Evolutionary conservation across 2,113 vertebrate genomes (phyloP).

Genomic region (Ascaphus truei): DNA sequence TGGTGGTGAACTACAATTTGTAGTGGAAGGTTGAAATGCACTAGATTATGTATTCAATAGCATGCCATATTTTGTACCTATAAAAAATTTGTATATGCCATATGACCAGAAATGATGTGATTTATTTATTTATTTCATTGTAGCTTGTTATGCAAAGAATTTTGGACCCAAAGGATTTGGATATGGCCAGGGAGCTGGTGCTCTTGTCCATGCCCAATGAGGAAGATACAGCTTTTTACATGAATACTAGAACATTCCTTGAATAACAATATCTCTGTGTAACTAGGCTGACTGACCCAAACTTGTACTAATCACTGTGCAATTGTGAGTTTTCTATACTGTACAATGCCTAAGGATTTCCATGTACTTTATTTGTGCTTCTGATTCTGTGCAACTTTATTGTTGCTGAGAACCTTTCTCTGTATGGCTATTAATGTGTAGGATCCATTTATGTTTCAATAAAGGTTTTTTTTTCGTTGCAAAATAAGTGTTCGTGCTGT

Average conservation of each 20-base stretch:
- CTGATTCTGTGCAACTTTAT: too few relatives aligned
- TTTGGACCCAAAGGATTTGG: constrained; percentile 80
- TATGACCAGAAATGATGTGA: too few relatives aligned
- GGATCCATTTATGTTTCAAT: neutral
- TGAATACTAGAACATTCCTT: neutral
- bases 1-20: too few relatives aligned
- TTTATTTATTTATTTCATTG: constrained; percentile 23
- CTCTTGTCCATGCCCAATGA: constrained; percentile 75
- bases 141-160: constrained; percentile 79
- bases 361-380: neutral
- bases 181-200: constrained; percentile 75
- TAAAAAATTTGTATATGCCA: too few relatives aligned
- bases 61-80: too few relatives aligned
- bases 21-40: too few relatives aligned
- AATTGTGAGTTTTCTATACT: neutral
- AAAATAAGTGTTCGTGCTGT: too few relatives aligned
- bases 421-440: neutral
- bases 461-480: neutral
- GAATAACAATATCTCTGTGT: neutral
- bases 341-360: neutral
- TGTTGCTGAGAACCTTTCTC: too few relatives aligned
- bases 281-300: neutral
- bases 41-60: too few relatives aligned
- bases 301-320: constrained; percentile 18
- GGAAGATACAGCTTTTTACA: neutral